Evolutionary conservation across 2,888 invertebrate genomes (phyloP).

Genomic region (Taphrorychus bicolor): DNA sequence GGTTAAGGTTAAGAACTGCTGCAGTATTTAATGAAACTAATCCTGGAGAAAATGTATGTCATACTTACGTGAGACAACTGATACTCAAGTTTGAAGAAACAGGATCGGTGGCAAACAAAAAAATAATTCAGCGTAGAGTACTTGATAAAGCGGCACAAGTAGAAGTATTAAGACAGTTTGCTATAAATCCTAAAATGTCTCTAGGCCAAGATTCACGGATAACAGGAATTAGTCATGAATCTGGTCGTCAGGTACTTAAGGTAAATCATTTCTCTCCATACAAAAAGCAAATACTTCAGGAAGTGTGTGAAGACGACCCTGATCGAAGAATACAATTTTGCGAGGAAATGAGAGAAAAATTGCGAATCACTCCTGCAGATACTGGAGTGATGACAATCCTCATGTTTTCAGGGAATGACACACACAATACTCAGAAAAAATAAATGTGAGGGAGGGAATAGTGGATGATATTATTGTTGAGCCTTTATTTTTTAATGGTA

Average conservation of each 20-base stretch:
- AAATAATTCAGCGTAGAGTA: not conserved
- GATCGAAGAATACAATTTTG: not conserved
- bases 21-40: not conserved
- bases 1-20: too few relatives aligned
- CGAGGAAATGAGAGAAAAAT: not conserved
- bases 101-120: constrained; percentile 4
- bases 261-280: not conserved
- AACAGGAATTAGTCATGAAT: too few relatives aligned
- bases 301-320: not conserved
- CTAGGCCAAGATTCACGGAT: too few relatives aligned
- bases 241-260: not conserved
- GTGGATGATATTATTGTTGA: too few relatives aligned
- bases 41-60: not conserved
- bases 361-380: not conserved
- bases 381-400: too few relatives aligned
- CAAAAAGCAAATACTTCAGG: not conserved
- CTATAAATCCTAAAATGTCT: too few relatives aligned
- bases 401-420: too few relatives aligned
- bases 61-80: not conserved
- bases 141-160: not conserved
- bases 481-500: too few relatives aligned
- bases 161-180: not conserved
- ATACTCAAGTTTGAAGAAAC: not conserved
- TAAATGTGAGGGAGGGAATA: too few relatives aligned
- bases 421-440: too few relatives aligned